These are phyloP conservation scores for Heliocidaris erythrogramma DNA, from an alignment of 35 echinoderm and acorn worm genomes.

Conservation along the genomic window DNA sequence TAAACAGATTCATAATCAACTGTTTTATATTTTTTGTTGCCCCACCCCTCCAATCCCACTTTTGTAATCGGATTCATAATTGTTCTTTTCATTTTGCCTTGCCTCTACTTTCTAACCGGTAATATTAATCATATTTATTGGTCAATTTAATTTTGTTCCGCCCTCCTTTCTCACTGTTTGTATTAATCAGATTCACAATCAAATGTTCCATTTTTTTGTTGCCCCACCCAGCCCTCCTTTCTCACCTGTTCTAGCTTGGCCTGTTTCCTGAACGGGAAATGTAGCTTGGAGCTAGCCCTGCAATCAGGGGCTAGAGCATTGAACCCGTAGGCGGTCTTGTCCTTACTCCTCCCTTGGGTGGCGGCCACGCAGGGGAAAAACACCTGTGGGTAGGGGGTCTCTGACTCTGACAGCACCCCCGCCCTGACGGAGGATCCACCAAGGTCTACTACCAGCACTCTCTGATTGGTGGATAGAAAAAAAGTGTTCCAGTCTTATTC, in stretches of 20 bases:
- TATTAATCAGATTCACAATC: no score
- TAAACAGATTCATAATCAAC: background rate
- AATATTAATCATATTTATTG: background rate
- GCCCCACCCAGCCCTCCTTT: background rate
- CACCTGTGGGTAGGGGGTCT: slow-evolving; percentile 81
- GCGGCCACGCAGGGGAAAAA: slow-evolving; percentile 92
- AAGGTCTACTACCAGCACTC: slow-evolving; percentile 84
- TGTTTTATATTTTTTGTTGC: no score
- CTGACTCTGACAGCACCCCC: slow-evolving; percentile 80
- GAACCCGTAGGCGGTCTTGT: slow-evolving; percentile 75
- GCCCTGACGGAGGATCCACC: slow-evolving; percentile 93
- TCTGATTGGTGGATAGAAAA: slow-evolving; percentile 42
- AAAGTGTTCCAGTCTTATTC: background rate
- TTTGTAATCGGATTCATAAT: no score
- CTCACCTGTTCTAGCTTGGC: slow-evolving; percentile 81
- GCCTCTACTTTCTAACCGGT: background rate
- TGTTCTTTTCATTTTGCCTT: no score
- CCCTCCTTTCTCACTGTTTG: no score
- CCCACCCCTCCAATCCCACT: no score
- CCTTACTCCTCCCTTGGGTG: slow-evolving; percentile 68
- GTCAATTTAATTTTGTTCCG: no score
- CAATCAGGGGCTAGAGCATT: slow-evolving; percentile 77
- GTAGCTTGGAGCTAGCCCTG: slow-evolving; percentile 64
- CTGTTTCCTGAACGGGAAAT: slow-evolving; percentile 80
- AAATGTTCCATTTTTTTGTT: no score